Conservation (phyloP, 2,113 vertebrate species). For the Proteles cristata region DNA sequence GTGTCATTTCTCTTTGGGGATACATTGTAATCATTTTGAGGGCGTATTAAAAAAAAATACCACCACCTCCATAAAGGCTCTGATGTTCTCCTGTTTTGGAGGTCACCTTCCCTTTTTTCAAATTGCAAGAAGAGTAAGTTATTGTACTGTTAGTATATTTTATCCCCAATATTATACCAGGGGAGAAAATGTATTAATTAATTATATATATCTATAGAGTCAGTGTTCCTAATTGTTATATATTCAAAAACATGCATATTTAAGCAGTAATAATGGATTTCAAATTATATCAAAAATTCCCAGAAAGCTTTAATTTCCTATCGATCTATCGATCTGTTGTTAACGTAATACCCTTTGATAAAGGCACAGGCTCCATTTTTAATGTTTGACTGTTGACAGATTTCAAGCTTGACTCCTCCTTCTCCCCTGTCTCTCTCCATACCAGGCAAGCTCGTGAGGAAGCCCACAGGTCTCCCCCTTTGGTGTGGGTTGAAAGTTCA, state of each 20-base stretch:
- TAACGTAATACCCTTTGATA: not conserved
- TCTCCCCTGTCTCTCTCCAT: rapidly evolving
- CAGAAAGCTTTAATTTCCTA: not conserved
- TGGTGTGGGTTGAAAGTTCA: not conserved
- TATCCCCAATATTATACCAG: not conserved
- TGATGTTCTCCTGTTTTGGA: not conserved
- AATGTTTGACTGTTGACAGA: not conserved
- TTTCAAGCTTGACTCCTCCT: too few species aligned
- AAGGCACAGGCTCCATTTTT: not conserved
- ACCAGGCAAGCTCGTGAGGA: not conserved
- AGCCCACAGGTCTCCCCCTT: too few species aligned
- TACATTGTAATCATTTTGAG: not conserved
- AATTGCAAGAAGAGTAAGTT: not conserved
- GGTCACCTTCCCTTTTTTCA: not conserved
- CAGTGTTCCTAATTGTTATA: not conserved
- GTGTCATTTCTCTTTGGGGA: not conserved
- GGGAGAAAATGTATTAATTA: not conserved
- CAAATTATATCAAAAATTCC: not conserved
- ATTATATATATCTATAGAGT: not conserved
- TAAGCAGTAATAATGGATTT: not conserved
- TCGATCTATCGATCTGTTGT: not conserved
- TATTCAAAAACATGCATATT: not conserved
- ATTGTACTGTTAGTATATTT: not conserved
- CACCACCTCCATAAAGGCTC: not conserved
- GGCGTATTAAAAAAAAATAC: not conserved